Evolutionary conservation across 2,888 invertebrate species (phyloP).

Genomic region (Druceiella hillmani): DNA sequence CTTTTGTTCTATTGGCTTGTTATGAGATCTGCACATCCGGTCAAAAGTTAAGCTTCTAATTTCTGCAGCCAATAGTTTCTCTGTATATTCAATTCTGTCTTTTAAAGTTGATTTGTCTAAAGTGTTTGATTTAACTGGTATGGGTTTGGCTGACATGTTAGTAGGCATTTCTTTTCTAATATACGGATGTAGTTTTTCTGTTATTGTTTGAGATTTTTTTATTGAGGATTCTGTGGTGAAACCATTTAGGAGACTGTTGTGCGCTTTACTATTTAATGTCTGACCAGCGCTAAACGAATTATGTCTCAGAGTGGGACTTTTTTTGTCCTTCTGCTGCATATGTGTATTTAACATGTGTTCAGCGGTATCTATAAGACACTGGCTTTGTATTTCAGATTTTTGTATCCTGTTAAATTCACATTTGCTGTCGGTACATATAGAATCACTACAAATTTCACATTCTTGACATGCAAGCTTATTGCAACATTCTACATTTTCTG

Average conservation of each 20-base stretch:
- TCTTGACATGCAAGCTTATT: conserved; percentile 49
- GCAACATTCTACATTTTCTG: conserved; percentile 49
- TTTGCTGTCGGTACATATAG: conserved; percentile 48
- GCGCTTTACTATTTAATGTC: conserved; percentile 40
- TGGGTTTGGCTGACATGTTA: conserved; percentile 27
- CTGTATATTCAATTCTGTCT: conserved; percentile 47
- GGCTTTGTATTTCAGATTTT: too few species aligned
- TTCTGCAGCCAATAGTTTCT: conserved; percentile 47
- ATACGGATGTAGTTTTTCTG: conserved; percentile 47
- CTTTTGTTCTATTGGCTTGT: conserved; percentile 31
- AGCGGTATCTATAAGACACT: too few species aligned
- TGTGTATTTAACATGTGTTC: too few species aligned
- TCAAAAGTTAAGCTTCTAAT: conserved; percentile 43
- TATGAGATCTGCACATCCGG: conserved; percentile 37
- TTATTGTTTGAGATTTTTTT: conserved; percentile 45
- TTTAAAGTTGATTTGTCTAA: conserved; percentile 37
- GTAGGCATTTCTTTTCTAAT: conserved; percentile 46
- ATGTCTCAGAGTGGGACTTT: conserved; percentile 40
- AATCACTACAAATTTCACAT: conserved; percentile 48
- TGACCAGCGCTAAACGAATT: conserved; percentile 47
- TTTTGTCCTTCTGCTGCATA: too few species aligned
- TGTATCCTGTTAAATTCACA: conserved; percentile 49
- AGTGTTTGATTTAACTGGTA: conserved; percentile 31
- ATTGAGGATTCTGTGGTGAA: conserved; percentile 35
- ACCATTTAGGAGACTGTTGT: conserved; percentile 32